Evolutionary conservation across 2,797 vertebrate species (phyloP).

Genomic region (Scyliorhinus canicula): DNA sequence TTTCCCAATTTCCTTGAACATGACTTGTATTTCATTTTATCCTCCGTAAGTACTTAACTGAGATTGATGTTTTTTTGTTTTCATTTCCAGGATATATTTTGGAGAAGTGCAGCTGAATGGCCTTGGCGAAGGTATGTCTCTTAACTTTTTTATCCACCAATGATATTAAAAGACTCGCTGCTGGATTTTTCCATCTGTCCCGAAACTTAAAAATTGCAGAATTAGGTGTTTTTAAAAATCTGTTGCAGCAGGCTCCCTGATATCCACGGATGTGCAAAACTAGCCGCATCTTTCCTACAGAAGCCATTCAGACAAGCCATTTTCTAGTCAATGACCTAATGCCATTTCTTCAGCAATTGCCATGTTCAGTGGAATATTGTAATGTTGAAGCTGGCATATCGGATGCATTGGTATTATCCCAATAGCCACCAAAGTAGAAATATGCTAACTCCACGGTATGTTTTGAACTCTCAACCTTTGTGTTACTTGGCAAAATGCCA

Average conservation of each 20-base stretch:
- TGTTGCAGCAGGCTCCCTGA: background rate
- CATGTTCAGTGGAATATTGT: background rate
- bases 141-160: background rate
- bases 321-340: background rate
- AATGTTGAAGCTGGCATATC: background rate
- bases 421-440: background rate
- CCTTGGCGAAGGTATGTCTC: slow-evolving; percentile 83
- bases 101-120: slow-evolving; percentile 90
- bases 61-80: background rate
- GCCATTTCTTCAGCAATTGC: background rate
- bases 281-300: background rate
- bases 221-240: background rate
- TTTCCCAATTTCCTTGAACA: background rate
- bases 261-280: background rate
- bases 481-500: background rate
- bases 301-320: background rate
- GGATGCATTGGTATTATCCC: background rate
- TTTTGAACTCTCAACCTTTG: background rate
- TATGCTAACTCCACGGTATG: background rate
- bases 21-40: background rate
- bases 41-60: background rate
- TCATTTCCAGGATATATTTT: slow-evolving; percentile 82
- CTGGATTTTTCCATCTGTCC: background rate
- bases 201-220: background rate
- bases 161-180: background rate